These are phyloP conservation scores for Melipona quadrifasciata DNA, from an alignment of 1,140 invertebrate genomes.

Conservation along the genomic window DNA sequence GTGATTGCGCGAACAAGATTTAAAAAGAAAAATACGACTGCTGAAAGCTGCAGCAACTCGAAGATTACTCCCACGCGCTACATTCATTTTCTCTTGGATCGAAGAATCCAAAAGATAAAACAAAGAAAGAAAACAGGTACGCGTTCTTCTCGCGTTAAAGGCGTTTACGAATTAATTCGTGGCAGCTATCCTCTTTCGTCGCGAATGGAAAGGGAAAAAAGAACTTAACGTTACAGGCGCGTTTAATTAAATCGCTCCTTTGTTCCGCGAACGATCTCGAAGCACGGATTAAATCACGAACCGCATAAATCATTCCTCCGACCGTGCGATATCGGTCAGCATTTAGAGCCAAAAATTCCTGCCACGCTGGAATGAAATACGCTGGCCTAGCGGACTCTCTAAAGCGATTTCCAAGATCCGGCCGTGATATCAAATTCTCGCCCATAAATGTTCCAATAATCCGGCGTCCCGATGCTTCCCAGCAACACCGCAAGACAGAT, in stretches of 20 bases:
- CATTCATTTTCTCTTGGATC: neutral
- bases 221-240: neutral
- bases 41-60: neutral
- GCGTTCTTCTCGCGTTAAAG: neutral
- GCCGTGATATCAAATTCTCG: constrained; percentile 31
- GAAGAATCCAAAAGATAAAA: neutral
- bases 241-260: constrained; percentile 18
- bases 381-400: neutral
- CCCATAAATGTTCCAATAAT: constrained; percentile 52
- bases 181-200: neutral
- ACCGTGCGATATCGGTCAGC: neutral
- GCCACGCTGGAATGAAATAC: neutral
- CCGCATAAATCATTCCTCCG: neutral
- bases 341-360: constrained; percentile 13
- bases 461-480: constrained; percentile 39
- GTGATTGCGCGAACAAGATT: neutral
- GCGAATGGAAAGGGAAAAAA: too few relatives aligned
- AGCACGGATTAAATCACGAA: neutral
- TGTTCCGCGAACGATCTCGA: neutral
- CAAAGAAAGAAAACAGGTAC: neutral
- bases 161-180: neutral
- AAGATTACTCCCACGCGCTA: neutral
- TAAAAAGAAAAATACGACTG: neutral
- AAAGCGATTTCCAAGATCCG: constrained; percentile 11
- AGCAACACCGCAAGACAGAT: constrained; percentile 66